Evolutionary conservation across 2,797 vertebrate genomes (phyloP), one percentile per base, ranked within the genome.

Genomic region (Sparidentex hasta): DNA sequence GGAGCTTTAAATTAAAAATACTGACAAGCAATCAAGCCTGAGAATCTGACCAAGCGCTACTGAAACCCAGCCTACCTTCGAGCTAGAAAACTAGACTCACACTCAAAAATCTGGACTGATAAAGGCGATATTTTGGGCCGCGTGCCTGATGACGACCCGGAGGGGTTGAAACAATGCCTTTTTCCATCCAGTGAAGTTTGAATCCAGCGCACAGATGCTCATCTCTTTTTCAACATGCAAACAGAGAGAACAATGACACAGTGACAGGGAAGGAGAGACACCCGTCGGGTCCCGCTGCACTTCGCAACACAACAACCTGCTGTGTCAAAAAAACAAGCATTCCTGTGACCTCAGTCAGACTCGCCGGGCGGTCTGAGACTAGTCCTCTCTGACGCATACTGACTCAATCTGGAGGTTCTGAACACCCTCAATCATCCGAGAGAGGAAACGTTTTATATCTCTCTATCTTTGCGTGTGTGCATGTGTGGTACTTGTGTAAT

Each of bases 391-490:
- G 59, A 65, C 47, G 14, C 83, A 89, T 48, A 77, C 38, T 20
- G 67, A 69, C 64, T 88, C 74, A 82, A 58, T 63, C 71, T 65
- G 77, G 46, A 79, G 29, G 84, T 59, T 58, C 50, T 47, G 54
- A 82, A 80, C 77, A 33, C 78, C 75, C 80, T 85, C 75, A 86
- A 83, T 92, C 81, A 86, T 80, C 73, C 20, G 48, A 25, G 78
- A 87, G 74, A 74, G 82, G 84, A 91, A 88, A 87, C 50, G 54
- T 86, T 88, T 87, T 72, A 84, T 90, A 88, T 88, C 81, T 74
- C 55, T 72, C 47, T 82, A 81, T 86, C 84, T 80, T 25, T 25
- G 25, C 16, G 76, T 44, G 48, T 89, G 80, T 85, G 77, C 80
- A 71, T 90, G 79, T 90, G 91, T 87, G 86, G 81, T 76, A 86